phyloP scores from a whole-genome alignment of 2,113 vertebrate genomes.

The Hippocampus comes region DNA sequence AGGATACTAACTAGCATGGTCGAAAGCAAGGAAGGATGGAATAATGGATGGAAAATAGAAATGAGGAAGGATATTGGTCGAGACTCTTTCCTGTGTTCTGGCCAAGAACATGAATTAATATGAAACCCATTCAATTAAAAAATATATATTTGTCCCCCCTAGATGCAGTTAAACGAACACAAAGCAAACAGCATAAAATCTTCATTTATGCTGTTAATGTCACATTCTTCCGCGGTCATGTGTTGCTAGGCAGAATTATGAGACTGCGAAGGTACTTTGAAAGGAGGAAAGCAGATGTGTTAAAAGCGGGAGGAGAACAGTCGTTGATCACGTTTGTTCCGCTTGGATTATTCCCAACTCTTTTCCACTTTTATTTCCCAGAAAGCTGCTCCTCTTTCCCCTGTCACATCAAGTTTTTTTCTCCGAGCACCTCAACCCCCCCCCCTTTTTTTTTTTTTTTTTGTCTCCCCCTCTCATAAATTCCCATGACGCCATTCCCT shows the following conservation, averaged over 20 bases:
- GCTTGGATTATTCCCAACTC: slow-evolving; percentile 26
- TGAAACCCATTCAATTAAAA: too few relatives aligned
- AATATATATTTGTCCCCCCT: too few relatives aligned
- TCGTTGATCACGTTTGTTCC: slow-evolving; percentile 57
- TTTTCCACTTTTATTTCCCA: slow-evolving; percentile 10
- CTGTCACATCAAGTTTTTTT: background rate
- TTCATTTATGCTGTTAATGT: too few relatives aligned
- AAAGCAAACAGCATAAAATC: too few relatives aligned
- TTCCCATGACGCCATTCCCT: slow-evolving; percentile 25
- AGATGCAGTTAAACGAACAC: too few relatives aligned
- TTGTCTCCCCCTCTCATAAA: slow-evolving; percentile 26
- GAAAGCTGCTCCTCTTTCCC: slow-evolving; percentile 18
- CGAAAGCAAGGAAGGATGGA: background rate
- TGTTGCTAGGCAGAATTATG: background rate
- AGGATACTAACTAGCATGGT: background rate
- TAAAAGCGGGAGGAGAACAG: slow-evolving; percentile 42
- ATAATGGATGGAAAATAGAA: too few relatives aligned
- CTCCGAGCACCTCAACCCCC: slow-evolving; percentile 3
- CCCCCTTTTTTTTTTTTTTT: slow-evolving; percentile 2
- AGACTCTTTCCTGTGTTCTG: slow-evolving; percentile 42
- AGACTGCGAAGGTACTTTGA: background rate
- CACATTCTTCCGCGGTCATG: background rate
- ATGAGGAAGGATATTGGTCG: slow-evolving; percentile 31
- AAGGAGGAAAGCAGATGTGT: slow-evolving; percentile 45
- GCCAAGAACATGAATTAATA: background rate